phyloP scores from a whole-genome alignment of 30 jellyfish, hydroid and myxozoan genomes.

The Hydractinia echinata region DNA sequence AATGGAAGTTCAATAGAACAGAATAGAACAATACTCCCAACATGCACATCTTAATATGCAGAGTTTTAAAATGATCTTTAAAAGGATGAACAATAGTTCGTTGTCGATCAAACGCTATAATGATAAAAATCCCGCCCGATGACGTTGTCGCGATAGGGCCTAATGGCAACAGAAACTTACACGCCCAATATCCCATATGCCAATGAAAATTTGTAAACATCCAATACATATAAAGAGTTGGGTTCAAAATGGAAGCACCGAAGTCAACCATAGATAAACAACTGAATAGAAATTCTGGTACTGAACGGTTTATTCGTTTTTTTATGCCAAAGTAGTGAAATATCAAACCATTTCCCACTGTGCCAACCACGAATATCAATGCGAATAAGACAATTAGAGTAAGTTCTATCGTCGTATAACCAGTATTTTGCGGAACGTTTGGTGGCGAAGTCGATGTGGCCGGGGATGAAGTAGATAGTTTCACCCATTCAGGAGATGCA shows the following conservation, averaged over 20 bases:
- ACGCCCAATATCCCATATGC: slow-evolving; percentile 85
- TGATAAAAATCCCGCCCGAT: slow-evolving; percentile 69
- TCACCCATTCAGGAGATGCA: no score
- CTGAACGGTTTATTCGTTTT: slow-evolving; percentile 38
- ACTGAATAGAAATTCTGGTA: slow-evolving; percentile 74
- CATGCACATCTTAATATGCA: slow-evolving; percentile 39
- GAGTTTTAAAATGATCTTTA: slow-evolving; percentile 47
- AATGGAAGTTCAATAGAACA: slow-evolving; percentile 42
- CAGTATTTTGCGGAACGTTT: neutral
- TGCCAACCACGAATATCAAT: slow-evolving; percentile 61
- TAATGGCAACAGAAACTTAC: slow-evolving; percentile 67
- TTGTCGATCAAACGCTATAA: slow-evolving; percentile 83
- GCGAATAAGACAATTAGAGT: slow-evolving; percentile 37
- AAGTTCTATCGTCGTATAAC: slow-evolving; percentile 28
- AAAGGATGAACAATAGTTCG: slow-evolving; percentile 62
- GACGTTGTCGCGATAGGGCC: slow-evolving; percentile 74
- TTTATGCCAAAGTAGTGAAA: slow-evolving; percentile 67
- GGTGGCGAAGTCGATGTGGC: neutral
- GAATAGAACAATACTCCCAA: slow-evolving; percentile 44
- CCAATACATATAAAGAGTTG: slow-evolving; percentile 64
- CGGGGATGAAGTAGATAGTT: no score
- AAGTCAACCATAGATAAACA: slow-evolving; percentile 70
- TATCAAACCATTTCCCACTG: slow-evolving; percentile 74
- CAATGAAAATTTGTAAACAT: slow-evolving; percentile 58
- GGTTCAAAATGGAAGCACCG: slow-evolving; percentile 69